Evolutionary conservation across 2,888 invertebrate species (phyloP), one percentile per base, ranked within the genome.

Genomic region (Vandiemenella viatica): DNA sequence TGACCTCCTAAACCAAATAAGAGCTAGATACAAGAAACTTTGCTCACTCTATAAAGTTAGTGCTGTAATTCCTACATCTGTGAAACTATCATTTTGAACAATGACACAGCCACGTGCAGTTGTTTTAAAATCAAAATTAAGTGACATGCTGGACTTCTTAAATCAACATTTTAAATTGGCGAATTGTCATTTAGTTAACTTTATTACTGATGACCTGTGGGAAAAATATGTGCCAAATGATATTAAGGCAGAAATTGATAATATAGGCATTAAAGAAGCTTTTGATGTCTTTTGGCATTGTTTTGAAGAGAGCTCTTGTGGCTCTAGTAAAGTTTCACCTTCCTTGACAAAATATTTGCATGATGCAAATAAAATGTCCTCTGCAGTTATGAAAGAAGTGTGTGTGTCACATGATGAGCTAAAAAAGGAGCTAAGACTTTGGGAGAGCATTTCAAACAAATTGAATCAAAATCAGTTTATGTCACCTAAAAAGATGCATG

Each of bases 401-500:
- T 48, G 8, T 19, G 45, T 13, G 37, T 41, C 6, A 22, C 21
- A 37, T 13, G 16, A 17, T 20, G 26, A 41, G 4, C 15, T 47
- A 16, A 21, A 48, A 23, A 18, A 22, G n/a, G 43, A 22, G 18
- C n/a, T 50, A 13, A n/a, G 10, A 21, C 15, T 1, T 16, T 32
- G 38, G 44, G 41, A 37, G 6, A 20, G 17, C 22, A 20, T 19
- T 3, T 6, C 16, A 20, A 7, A 23, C 3, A 37, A 21, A 16
- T n/a, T 17, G 21, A 6, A 42, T 4, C 15, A 21, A 5, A 38
- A 26, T 13, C 18, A 38, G 15, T 51, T 85, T 58, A 86, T 88
- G 83, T 79, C 74, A 3, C 70, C 72, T 44, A 90, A 90, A 64
- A 90, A 90, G 60, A 76, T 77, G 40, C 84, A 90, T 62, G 90